These are phyloP conservation scores for Coptodon rendalli DNA, from an alignment of 2,113 vertebrate genomes.

Conservation along the genomic window DNA sequence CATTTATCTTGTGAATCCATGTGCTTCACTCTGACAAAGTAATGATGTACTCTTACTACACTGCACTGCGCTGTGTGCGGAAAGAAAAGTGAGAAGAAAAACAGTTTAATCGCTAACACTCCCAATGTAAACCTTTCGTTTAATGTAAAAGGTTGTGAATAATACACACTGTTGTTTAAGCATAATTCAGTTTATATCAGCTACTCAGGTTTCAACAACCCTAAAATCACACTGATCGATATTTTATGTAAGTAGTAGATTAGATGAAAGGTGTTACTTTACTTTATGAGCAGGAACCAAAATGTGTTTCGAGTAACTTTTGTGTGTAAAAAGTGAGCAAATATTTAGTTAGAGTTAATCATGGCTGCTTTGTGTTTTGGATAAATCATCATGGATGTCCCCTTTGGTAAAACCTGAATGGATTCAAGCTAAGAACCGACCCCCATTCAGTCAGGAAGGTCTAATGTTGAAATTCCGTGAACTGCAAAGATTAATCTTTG, in stretches of 20 bases:
- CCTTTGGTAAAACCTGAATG: background rate
- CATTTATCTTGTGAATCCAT: slow-evolving; percentile 75
- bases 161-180: background rate
- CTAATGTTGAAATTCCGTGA: background rate
- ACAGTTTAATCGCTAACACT: background rate
- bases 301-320: background rate
- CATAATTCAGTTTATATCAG: background rate
- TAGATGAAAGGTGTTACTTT: background rate
- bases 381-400: background rate
- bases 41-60: slow-evolving; percentile 57
- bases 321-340: background rate
- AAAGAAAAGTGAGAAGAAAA: background rate
- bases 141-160: background rate
- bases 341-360: background rate
- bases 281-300: background rate
- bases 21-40: slow-evolving; percentile 53
- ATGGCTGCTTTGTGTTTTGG: background rate
- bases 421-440: background rate
- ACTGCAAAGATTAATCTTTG: background rate
- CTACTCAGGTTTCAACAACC: background rate
- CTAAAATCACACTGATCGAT: background rate
- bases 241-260: background rate
- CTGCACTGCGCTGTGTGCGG: background rate
- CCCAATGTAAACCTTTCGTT: background rate
- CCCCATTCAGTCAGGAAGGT: background rate